Evolutionary conservation across 2,797 vertebrate species (phyloP).

Genomic region (Paramormyrops hopkinsi): DNA sequence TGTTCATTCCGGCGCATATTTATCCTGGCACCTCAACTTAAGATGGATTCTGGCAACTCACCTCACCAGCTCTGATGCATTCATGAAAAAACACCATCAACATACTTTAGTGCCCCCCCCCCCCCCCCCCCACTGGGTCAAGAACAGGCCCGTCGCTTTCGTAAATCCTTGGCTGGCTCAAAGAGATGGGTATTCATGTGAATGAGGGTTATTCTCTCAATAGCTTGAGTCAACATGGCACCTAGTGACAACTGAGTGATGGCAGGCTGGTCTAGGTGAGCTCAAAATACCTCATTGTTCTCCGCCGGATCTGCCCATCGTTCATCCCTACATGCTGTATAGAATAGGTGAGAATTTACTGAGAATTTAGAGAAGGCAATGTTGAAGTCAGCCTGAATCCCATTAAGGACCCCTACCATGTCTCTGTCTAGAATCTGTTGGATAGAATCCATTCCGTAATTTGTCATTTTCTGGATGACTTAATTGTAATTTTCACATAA

Average conservation of each 20-base stretch:
- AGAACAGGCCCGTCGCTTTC: background rate
- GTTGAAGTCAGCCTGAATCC: background rate
- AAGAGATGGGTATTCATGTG: background rate
- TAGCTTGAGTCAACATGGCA: background rate
- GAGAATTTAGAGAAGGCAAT: background rate
- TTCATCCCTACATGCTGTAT: background rate
- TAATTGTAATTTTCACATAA: slow-evolving; percentile 14
- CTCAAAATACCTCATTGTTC: background rate
- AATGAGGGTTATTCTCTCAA: background rate
- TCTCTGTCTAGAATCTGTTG: background rate
- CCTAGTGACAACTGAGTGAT: background rate
- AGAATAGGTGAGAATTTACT: background rate
- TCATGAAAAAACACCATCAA: background rate
- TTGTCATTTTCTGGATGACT: background rate
- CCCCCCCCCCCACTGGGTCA: background rate
- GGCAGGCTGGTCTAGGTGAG: background rate
- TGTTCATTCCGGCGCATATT: background rate
- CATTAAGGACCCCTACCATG: background rate
- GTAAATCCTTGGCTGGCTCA: background rate
- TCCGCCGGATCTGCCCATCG: background rate
- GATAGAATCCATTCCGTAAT: background rate
- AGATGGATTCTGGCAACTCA: background rate
- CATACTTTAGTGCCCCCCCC: background rate
- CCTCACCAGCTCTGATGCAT: background rate
- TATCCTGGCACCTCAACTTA: background rate